Conservation (phyloP, 2,113 vertebrate species). For the Geococcyx californianus region DNA sequence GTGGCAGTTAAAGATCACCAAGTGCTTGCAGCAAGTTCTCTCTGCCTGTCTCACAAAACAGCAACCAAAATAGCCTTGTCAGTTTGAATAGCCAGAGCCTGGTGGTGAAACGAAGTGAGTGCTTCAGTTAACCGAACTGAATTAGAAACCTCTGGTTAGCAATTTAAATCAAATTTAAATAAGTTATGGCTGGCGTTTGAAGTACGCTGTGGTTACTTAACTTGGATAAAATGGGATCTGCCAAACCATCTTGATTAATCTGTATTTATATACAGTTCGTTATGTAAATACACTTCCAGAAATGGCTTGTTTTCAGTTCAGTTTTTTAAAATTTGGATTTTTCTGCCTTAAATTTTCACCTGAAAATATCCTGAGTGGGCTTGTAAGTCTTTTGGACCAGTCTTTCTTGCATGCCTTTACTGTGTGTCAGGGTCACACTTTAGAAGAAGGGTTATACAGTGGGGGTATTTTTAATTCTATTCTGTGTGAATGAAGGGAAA, state of each 20-base stretch:
- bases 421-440: not conserved
- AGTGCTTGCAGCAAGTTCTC: constrained; percentile 24
- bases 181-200: not conserved
- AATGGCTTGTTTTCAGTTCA: not conserved
- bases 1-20: constrained; percentile 38
- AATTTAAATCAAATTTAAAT: not conserved
- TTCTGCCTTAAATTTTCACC: not conserved
- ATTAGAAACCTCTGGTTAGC: not conserved
- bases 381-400: not conserved
- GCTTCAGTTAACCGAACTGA: not conserved
- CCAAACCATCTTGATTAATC: not conserved
- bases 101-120: not conserved
- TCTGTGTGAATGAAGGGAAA: not conserved
- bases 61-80: constrained; percentile 41
- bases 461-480: not conserved
- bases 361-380: not conserved
- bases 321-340: not conserved
- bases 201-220: not conserved
- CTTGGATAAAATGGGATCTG: not conserved
- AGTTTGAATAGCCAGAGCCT: not conserved
- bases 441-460: not conserved
- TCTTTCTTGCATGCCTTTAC: not conserved
- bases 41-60: not conserved
- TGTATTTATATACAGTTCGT: not conserved
- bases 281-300: not conserved